These are phyloP conservation scores for Brachionus asplanchnoidis DNA, from an alignment of 1,140 invertebrate species.

Conservation along the genomic window DNA sequence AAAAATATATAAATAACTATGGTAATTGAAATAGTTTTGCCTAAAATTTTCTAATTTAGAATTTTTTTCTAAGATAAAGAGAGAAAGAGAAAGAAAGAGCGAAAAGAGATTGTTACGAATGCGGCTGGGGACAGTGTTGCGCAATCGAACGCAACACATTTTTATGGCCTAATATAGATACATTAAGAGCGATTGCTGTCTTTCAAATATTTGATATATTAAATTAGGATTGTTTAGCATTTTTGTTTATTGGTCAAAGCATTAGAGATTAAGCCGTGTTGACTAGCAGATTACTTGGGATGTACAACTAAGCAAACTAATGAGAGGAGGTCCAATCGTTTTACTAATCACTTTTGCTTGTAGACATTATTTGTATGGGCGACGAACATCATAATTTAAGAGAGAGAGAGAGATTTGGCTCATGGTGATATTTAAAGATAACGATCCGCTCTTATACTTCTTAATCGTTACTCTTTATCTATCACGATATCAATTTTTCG, in stretches of 20 bases:
- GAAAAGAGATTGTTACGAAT: background rate
- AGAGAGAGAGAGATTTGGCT: background rate
- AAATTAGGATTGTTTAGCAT: background rate
- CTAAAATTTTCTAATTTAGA: background rate
- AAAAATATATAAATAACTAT: constrained; percentile 21
- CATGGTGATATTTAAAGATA: background rate
- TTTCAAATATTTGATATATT: background rate
- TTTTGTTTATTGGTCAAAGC: background rate
- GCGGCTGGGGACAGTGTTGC: background rate
- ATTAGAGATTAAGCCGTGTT: background rate
- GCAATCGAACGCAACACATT: background rate
- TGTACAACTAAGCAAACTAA: background rate
- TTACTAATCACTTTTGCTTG: background rate
- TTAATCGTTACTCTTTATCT: background rate
- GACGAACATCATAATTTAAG: background rate
- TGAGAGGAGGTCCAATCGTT: background rate
- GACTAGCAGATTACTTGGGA: background rate
- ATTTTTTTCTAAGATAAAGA: too few relatives aligned
- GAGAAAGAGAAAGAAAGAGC: too few relatives aligned
- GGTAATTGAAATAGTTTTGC: constrained; percentile 24
- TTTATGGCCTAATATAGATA: background rate
- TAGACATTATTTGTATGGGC: background rate
- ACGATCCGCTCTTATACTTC: background rate
- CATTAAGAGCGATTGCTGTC: background rate
- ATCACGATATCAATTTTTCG: background rate